Evolutionary conservation across 2,797 vertebrate species (phyloP), one percentile per base, ranked within the genome.

Genomic region (Argyrosomus regius): DNA sequence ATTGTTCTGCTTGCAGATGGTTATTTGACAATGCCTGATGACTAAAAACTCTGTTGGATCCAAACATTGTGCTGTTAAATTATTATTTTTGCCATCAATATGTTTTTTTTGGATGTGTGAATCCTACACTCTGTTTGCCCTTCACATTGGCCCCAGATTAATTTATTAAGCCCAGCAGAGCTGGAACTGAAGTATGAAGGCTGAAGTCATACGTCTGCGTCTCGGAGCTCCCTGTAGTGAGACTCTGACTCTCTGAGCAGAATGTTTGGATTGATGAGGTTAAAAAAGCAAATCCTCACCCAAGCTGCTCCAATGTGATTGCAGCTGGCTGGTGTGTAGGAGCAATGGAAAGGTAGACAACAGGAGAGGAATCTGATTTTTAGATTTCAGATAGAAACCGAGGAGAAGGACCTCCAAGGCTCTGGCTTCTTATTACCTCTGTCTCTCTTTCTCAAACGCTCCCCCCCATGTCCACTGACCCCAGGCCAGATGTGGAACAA

Each of bases 211-310:
- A 65, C 20, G 41, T 76, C 70, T 75, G 61, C 77, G 75, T 88
- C 80, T 81, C 77, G 56, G 82, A 69, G 81, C 75, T 87, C 83
- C 80, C 83, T 76, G 80, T 54, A 76, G 83, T 62, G 81, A 89
- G 84, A 87, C 74, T 20, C 53, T 56, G 68, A 82, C 71, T 77
- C 70, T 65, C 72, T 60, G 52, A 86, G 63, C 67, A 22, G 58
- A 16, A 43, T 78, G 77, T 87, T 85, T 88, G 79, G 82, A 92
- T 82, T 86, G 87, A 91, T 88, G 84, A 88, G 78, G 88, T 91
- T 87, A 91, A 86, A 92, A 82, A 87, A 82, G 67, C 62, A 77
- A 79, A 59, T 82, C 81, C 59, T 87, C 60, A 24, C 78, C 78
- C 75, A 74, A 68, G 75, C 66, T 73, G 74, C 75, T 91, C 82